Base-by-base conservation (phyloP, 2,113 vertebrate species). In the Passer domesticus region DNA sequence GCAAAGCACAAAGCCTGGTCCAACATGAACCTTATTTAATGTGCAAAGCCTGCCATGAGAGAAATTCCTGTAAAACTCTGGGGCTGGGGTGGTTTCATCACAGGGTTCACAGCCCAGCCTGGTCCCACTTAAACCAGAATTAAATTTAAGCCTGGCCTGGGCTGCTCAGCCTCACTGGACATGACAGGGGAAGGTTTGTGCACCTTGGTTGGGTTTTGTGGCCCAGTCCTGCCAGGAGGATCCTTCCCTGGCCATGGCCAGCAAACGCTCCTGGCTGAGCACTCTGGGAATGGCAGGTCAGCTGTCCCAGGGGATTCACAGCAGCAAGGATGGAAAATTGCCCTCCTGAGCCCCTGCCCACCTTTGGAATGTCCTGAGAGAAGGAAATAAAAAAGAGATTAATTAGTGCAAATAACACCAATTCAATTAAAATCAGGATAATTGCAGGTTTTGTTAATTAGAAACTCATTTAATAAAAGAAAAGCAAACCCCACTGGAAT, bases 181-280 rank as follows among this genome's bases (percentile, higher is more conserved):
- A 9, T 28, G 39, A 1, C 8, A 23, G 31, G 81, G 80, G 76
- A 18, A 49, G 66, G 46, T 28, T 14, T 15, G 66, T 53, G 89
- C 35, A 4, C 2, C 20, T 18, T 47, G 80, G 30, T n/a, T 49
- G 64, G 20, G 9, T 22, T 44, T 16, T 59, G 43, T 6, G 4
- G 41, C 22, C 0, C 10, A 0, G 1, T 27, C 33, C 58, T 33
- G 44, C 46, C 58, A n/a, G 46, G 25, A 27, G 11, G 18, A 11
- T 8, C 35, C 2, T 52, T 10, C 10, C 46, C 10, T 5, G 1
- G 6, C 49, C 8, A 1, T 2, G 2, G 23, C 7, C 72, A 64
- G 58, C 18, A 67, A 33, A 58, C 1, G 1, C 24, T 70, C 76
- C 83, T 37, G 44, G 6, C 41, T 28, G 89, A 7, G 30, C 43